Conservation (phyloP, 2,797 vertebrate species). For the Spondyliosoma cantharus region DNA sequence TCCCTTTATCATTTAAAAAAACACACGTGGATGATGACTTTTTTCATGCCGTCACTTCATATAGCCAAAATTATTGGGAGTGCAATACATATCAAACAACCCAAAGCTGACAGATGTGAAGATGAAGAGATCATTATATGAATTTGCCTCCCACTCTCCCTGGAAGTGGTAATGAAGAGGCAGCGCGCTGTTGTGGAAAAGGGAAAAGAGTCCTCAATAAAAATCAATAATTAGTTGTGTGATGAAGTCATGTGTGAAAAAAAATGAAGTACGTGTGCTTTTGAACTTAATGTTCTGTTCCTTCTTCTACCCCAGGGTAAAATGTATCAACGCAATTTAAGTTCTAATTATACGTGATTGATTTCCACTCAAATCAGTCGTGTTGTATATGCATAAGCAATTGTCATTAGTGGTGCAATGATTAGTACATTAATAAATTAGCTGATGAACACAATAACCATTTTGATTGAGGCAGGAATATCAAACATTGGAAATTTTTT, state of each 20-base stretch:
- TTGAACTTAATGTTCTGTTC: conserved; percentile 12
- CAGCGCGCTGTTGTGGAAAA: conserved; percentile 38
- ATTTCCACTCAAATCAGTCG: conserved; percentile 17
- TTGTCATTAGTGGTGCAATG: not conserved
- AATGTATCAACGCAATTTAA: not conserved
- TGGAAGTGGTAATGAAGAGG: conserved; percentile 49
- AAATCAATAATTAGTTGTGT: conserved; percentile 48
- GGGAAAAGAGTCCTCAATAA: conserved; percentile 25
- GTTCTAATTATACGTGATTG: not conserved
- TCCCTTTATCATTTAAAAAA: conserved; percentile 33
- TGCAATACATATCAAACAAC: conserved; percentile 37
- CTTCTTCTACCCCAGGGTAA: not conserved
- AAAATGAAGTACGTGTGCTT: conserved; percentile 3
- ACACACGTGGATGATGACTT: not conserved
- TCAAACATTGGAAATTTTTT: conserved; percentile 10
- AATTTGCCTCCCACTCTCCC: conserved; percentile 41
- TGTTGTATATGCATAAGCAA: not conserved
- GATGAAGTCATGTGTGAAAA: conserved; percentile 21
- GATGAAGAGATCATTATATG: conserved; percentile 52
- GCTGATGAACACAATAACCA: not conserved
- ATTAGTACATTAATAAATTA: not conserved
- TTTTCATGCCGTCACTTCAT: conserved; percentile 24
- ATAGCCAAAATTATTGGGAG: conserved; percentile 24
- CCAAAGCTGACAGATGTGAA: conserved; percentile 46
- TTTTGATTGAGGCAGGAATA: not conserved